These are phyloP conservation scores for Antheraea assamensis DNA, from an alignment of 2,888 invertebrate species.

Conservation along the genomic window DNA sequence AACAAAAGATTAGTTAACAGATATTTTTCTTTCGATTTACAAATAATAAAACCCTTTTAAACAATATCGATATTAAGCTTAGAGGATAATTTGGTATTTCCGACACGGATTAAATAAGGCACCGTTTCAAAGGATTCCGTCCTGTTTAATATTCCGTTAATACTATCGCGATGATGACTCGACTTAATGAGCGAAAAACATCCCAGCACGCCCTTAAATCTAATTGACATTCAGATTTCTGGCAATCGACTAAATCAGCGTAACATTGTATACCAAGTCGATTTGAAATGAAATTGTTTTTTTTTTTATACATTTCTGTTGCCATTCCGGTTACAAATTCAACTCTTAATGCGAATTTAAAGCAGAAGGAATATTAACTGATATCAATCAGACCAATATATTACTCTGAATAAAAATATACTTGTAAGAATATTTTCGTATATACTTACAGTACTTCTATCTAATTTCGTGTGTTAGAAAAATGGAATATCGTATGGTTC, in stretches of 20 bases:
- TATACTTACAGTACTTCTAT: too few relatives aligned
- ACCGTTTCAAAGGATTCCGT: slow-evolving; percentile 1
- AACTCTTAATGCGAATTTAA: neutral
- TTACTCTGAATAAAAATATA: too few relatives aligned
- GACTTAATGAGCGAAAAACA: slow-evolving; percentile 10
- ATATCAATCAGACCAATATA: too few relatives aligned
- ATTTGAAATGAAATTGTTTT: neutral
- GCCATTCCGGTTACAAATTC: neutral
- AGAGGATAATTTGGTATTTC: neutral
- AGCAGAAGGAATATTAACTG: too few relatives aligned
- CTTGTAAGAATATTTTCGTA: too few relatives aligned
- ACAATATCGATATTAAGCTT: neutral
- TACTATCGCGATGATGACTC: neutral
- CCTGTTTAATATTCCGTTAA: slow-evolving; percentile 5
- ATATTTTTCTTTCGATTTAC: neutral
- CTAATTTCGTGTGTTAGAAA: too few relatives aligned
- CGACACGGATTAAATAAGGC: slow-evolving; percentile 1
- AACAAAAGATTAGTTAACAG: too few relatives aligned
- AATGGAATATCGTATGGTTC: too few relatives aligned
- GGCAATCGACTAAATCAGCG: neutral
- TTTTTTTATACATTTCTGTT: neutral
- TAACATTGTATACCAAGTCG: neutral
- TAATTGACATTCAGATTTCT: neutral
- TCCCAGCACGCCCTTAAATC: neutral
- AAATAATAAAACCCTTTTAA: neutral